Evolutionary conservation across 2,113 vertebrate species (phyloP), one percentile per base, ranked within the genome.

Genomic region (Malurus melanocephalus): DNA sequence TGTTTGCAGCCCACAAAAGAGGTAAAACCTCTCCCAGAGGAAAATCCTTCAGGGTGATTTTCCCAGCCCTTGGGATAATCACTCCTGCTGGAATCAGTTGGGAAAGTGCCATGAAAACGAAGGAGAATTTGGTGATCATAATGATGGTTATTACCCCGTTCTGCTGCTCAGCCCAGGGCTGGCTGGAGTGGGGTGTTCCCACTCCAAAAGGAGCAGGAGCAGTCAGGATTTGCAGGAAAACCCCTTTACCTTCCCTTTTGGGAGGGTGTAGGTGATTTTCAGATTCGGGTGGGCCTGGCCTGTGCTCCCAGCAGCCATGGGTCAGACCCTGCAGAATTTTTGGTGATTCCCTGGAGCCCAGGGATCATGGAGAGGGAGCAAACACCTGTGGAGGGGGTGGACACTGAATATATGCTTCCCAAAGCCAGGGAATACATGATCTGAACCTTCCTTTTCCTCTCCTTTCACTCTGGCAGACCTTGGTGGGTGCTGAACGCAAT

Each of bases 381-480:
- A 3, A 23, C 8, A 10, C 35, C 22, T 11, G 1, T 18, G 40
- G 68, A 59, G 35, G 32, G 75, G 49, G 6, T 32, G 46, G n/a
- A 16, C n/a, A 7, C 13, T 30, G 11, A 61, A 35, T 57, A 52
- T 60, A 57, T 81, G 27, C 23, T 42, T 85, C 60, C 46, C n/a
- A 69, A 62, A 35, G 7, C 20, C 45, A 17, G 38, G n/a, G 2
- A 1, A 2, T 28, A 33, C 1, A 0, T 55, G 43, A 5, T 38
- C 38, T 72, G 75, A 5, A 10, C 6, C 20, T 18, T 80, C 42
- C 68, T 69, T 24, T 59, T 87, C 67, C 46, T 80, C 40, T 80
- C 60, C 45, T 30, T 32, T 5, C 33, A 18, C 33, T n/a, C n/a
- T n/a, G n/a, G n/a, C n/a, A n/a, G n/a, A n/a, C n/a, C n/a, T 65